These are phyloP conservation scores for Halesus radiatus DNA, from an alignment of 1,140 invertebrate genomes.

Conservation along the genomic window DNA sequence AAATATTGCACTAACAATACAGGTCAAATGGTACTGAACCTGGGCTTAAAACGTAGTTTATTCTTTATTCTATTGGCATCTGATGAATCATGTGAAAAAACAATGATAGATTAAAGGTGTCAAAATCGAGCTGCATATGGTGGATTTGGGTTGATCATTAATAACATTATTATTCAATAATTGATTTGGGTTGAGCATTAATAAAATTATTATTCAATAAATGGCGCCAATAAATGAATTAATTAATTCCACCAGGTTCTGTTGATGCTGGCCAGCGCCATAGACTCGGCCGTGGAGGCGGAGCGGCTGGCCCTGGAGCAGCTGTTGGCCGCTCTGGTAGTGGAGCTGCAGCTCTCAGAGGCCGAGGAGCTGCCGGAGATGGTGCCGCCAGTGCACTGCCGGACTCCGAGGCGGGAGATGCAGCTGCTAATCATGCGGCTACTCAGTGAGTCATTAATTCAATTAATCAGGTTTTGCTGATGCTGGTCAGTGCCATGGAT, in stretches of 20 bases:
- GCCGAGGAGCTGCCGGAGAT: conserved; percentile 49
- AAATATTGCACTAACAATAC: too few species aligned
- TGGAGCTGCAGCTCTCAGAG: conserved; percentile 81
- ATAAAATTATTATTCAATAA: too few species aligned
- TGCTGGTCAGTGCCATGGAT: conserved; percentile 92
- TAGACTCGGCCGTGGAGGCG: conserved; percentile 86
- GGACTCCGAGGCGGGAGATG: conserved; percentile 66
- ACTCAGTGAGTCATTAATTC: conserved; percentile 61
- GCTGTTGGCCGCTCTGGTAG: conserved; percentile 81
- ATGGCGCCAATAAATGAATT: background rate
- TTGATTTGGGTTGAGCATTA: too few species aligned
- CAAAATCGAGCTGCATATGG: too few species aligned
- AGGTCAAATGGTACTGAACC: too few species aligned
- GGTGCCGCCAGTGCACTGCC: conserved; percentile 55
- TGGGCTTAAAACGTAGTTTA: too few species aligned
- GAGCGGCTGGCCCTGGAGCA: conserved; percentile 84
- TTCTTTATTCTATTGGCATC: too few species aligned
- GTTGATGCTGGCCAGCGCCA: conserved; percentile 90
- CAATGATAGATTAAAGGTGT: too few species aligned
- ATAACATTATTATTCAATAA: too few species aligned
- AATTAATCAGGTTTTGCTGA: conserved; percentile 80
- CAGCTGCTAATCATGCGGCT: conserved; percentile 91
- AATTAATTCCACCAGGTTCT: conserved; percentile 74
- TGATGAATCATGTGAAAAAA: too few species aligned
- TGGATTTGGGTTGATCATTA: too few species aligned